Percentiles rank a stretch among this genome's conserved stretches.
phyloP scores from a whole-genome alignment of 2,113 vertebrate species.

The Cavia porcellus region DNA sequence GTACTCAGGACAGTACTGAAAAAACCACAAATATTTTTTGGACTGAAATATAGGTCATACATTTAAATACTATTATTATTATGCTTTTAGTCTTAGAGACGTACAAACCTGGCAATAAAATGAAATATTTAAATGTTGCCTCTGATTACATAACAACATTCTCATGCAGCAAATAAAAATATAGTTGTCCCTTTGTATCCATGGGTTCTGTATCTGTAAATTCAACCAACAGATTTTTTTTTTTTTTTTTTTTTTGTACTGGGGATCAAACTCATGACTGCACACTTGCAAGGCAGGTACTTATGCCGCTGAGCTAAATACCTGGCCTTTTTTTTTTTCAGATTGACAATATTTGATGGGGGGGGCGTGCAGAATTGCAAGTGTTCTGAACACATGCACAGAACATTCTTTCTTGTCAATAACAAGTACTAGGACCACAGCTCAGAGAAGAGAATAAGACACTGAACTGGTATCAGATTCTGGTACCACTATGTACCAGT shows the following conservation, averaged over 20 bases:
- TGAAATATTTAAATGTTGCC: slow-evolving; percentile 56
- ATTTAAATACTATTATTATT: slow-evolving; percentile 64
- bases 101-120: slow-evolving; percentile 55
- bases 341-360: not conserved
- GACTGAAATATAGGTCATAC: slow-evolving; percentile 59
- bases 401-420: not conserved
- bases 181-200: not conserved
- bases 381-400: not conserved
- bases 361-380: not conserved
- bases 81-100: slow-evolving; percentile 65
- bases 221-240: not conserved
- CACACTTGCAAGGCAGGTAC: too few species aligned
- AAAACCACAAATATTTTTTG: slow-evolving; percentile 49
- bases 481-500: too few species aligned
- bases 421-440: not conserved
- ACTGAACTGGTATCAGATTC: not conserved
- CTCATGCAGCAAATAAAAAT: slow-evolving; percentile 58
- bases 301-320: too few species aligned
- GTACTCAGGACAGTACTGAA: slow-evolving; percentile 22
- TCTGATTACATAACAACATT: slow-evolving; percentile 62
- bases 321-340: too few species aligned
- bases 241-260: too few species aligned
- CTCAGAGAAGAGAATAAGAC: not conserved
- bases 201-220: not conserved
- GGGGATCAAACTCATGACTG: too few species aligned